Conservation (phyloP, 1,140 invertebrate species). For the Fragariocoptes setiger region DNA sequence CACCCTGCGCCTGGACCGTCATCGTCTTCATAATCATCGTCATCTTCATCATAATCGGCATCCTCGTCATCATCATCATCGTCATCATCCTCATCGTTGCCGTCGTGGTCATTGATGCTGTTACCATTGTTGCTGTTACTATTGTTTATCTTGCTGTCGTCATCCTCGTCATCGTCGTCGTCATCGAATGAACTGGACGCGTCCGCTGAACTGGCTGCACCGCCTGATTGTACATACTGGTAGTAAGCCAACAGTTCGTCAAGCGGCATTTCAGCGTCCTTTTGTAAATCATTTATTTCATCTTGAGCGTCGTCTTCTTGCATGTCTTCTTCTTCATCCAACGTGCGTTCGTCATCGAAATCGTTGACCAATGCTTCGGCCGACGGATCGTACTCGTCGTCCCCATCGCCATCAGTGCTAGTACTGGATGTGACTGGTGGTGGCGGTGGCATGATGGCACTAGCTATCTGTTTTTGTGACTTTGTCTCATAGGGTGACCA, state of each 20-base stretch:
- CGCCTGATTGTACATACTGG: conserved; percentile 23
- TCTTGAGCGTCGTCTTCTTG: conserved; percentile 50
- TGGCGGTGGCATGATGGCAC: too few species aligned
- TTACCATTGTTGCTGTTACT: too few species aligned
- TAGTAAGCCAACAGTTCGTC: conserved; percentile 64
- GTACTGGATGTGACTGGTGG: background rate
- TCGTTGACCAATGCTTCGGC: conserved; percentile 79
- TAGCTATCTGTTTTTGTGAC: background rate
- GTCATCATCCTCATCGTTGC: conserved; percentile 7
- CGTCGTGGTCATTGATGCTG: too few species aligned
- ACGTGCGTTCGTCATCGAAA: conserved; percentile 74
- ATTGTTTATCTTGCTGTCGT: too few species aligned
- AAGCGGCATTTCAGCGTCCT: conserved; percentile 56
- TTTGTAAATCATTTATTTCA: conserved; percentile 54
- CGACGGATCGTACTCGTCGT: conserved; percentile 31
- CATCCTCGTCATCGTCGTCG: conserved; percentile 5
- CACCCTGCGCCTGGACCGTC: conserved; percentile 2
- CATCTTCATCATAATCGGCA: conserved; percentile 5
- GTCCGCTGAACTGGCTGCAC: background rate
- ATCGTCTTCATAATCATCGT: conserved; percentile 6
- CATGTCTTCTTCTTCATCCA: conserved; percentile 80
- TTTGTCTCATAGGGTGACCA: background rate
- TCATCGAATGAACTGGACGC: conserved; percentile 7
- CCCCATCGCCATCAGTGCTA: conserved; percentile 16
- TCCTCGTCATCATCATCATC: conserved; percentile 7